Base-by-base conservation (phyloP, 2,113 vertebrate genomes). In the Sander vitreus region DNA sequence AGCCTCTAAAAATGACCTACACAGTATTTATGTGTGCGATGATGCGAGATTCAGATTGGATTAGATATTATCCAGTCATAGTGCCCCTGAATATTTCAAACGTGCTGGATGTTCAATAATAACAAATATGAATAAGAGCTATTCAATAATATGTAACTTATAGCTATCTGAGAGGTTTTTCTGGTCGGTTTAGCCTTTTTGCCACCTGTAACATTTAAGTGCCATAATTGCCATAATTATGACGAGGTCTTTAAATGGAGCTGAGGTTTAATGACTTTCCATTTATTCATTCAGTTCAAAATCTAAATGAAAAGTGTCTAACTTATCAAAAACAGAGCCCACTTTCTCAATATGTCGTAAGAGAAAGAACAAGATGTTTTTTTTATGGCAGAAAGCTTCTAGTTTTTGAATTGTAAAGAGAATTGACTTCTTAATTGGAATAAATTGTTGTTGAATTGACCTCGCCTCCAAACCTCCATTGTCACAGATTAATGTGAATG, bases 401-500 rank as follows among this genome's bases (percentile, higher is more conserved):
- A 25, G n/a, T 48, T 43, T 72, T 45, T 75, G 19, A 55, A 65
- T 11, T 57, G 60, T 15, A 8, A 54, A 43, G 18, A 62, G 67
- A 85, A 81, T 55, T 16, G 33, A 23, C 50, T 55, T 55, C 16
- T 74, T 76, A 19, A 85, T 69, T 81, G 58, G 60, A 67, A 63
- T 45, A 72, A 76, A 87, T 80, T 76, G 55, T 14, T 2, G 3
- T 30, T 60, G 25, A 55, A 47, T 6, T 66, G 76, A 77, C 72
- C 82, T 78, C 51, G 19, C 47, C 65, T 57, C 27, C 12, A 72
- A 73, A 63, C 66, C 66, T 19, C 50, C 27, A 6, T 62, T n/a
- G 64, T 53, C 53, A 77, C 71, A 70, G 79, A 80, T 79, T 55
- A 79, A 80, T 71, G 15, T 73, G 70, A 80, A 77, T 30, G 76